These are phyloP conservation scores for Puntigrus tetrazona DNA, from an alignment of 2,113 vertebrate genomes.

Conservation along the genomic window DNA sequence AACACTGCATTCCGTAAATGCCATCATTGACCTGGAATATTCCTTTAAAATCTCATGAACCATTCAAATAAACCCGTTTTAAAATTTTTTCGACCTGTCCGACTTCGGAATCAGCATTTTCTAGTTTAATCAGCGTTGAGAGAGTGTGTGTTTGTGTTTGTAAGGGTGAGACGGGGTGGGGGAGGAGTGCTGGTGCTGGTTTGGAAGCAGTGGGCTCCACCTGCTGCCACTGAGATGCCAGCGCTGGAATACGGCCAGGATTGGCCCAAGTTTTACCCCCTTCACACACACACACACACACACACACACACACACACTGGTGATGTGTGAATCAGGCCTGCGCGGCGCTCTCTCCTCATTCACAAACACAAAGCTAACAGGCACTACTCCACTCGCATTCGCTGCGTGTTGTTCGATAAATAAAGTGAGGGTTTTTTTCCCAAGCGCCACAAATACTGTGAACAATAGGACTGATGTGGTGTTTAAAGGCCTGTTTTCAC, in stretches of 20 bases:
- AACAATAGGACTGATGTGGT: conserved; percentile 23
- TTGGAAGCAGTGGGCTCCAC: conserved; percentile 63
- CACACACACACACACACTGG: conserved; percentile 24
- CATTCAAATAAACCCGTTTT: not conserved
- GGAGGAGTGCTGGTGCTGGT: conserved; percentile 34
- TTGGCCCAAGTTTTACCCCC: conserved; percentile 52
- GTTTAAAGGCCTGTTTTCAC: conserved; percentile 20
- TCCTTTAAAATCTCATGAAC: not conserved
- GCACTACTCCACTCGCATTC: conserved; percentile 15
- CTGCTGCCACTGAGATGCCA: conserved; percentile 73
- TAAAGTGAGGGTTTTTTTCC: not conserved
- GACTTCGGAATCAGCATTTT: not conserved
- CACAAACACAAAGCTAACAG: conserved; percentile 52
- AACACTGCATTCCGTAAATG: not conserved
- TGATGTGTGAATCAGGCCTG: conserved; percentile 47
- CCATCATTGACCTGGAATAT: not conserved
- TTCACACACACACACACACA: conserved; percentile 18
- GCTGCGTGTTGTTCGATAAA: conserved; percentile 28
- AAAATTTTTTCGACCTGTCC: not conserved
- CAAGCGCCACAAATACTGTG: conserved; percentile 25
- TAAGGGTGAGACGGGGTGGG: conserved; percentile 4
- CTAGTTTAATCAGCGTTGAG: not conserved
- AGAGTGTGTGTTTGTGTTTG: conserved; percentile 32
- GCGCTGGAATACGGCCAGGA: conserved; percentile 77
- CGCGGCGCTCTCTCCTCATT: conserved; percentile 38